Conservation (phyloP, 2,113 vertebrate species). For the Vulpes lagopus region DNA sequence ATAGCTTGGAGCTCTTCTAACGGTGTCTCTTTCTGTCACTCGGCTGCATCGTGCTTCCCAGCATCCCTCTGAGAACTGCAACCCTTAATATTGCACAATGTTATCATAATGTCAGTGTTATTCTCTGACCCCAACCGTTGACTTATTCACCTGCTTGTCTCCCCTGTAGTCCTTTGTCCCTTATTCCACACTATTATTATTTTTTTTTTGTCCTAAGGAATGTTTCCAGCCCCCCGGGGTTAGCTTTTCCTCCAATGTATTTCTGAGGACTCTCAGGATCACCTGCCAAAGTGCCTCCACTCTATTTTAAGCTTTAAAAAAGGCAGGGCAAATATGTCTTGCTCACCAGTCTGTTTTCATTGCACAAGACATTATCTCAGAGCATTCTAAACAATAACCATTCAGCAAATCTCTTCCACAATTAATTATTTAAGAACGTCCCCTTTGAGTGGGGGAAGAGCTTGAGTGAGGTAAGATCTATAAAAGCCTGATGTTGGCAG, state of each 20-base stretch:
- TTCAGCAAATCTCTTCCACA: background rate
- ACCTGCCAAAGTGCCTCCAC: accelerated
- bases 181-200: background rate
- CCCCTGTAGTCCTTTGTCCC: accelerated
- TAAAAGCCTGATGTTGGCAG: background rate
- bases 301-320: background rate
- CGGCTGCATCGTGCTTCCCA: accelerated
- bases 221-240: accelerated
- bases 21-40: background rate
- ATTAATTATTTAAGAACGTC: background rate
- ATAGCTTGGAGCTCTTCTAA: background rate
- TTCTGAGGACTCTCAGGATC: accelerated
- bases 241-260: background rate
- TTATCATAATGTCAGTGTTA: accelerated
- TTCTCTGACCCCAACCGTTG: accelerated
- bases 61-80: accelerated
- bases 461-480: background rate
- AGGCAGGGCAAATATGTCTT: background rate
- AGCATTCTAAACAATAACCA: background rate
- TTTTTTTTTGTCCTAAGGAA: background rate
- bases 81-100: accelerated
- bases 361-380: background rate
- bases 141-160: accelerated
- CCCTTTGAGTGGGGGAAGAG: background rate
- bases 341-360: accelerated